Percentiles rank a stretch among this genome's conserved stretches.
These are phyloP conservation scores for Leptodactylus fuscus DNA, from an alignment of 2,113 vertebrate genomes.

Conservation along the genomic window DNA sequence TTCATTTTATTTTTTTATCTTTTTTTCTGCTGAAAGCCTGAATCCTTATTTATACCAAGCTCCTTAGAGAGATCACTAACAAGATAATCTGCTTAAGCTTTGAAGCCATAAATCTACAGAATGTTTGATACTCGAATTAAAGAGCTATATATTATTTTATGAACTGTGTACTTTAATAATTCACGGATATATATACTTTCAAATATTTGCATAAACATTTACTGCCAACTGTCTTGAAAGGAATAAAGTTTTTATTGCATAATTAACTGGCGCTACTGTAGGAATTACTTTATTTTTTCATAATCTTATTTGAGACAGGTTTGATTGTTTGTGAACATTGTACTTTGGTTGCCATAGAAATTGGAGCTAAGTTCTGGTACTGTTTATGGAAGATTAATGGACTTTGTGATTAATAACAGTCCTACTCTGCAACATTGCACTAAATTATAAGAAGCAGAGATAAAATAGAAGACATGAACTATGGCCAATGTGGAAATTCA, in stretches of 20 bases:
- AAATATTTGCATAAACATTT: slow-evolving; percentile 13
- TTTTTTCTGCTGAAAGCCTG: not conserved
- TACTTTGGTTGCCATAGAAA: slow-evolving; percentile 10
- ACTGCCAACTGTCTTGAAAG: not conserved
- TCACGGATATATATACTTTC: not conserved
- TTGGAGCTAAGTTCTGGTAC: slow-evolving; percentile 6
- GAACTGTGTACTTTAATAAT: slow-evolving; percentile 1
- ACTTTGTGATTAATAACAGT: not conserved
- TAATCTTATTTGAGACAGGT: slow-evolving; percentile 3
- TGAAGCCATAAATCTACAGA: slow-evolving; percentile 18
- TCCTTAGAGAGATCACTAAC: slow-evolving; percentile 43
- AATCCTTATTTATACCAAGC: slow-evolving; percentile 32
- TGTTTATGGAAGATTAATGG: not conserved
- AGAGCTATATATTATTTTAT: slow-evolving; percentile 19
- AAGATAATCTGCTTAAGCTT: slow-evolving; percentile 46
- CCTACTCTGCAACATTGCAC: not conserved
- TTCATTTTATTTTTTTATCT: too few species aligned
- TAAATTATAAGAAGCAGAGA: not conserved
- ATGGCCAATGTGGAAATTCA: not conserved
- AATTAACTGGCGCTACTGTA: not conserved
- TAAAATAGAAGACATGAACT: not conserved
- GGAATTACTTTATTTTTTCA: not conserved
- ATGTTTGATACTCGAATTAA: slow-evolving; percentile 40
- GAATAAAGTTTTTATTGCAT: not conserved
- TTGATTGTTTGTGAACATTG: not conserved